phyloP scores from a whole-genome alignment of 2,888 invertebrate genomes.

The Dasysyrphus tricinctus region DNA sequence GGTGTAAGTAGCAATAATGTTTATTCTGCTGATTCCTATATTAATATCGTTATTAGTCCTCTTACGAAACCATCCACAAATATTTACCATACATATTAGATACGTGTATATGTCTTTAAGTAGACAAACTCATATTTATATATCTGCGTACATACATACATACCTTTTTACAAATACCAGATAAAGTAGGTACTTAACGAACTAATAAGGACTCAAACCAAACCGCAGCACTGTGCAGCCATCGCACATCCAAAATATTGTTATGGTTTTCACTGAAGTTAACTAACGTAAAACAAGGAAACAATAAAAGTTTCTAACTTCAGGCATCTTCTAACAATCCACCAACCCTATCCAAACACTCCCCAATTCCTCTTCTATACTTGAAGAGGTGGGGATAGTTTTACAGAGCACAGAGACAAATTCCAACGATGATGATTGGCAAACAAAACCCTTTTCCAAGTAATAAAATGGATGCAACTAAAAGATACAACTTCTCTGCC shows the following conservation, averaged over 20 bases:
- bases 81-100: too few species aligned
- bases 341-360: neutral
- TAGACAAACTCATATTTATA: too few species aligned
- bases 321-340: conserved; percentile 21
- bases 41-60: too few species aligned
- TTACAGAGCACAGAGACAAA: conserved; percentile 35
- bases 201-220: conserved; percentile 26
- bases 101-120: too few species aligned
- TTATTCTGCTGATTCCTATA: too few species aligned
- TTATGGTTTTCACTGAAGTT: conserved; percentile 31
- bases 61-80: too few species aligned
- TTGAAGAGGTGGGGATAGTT: conserved; percentile 1
- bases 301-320: conserved; percentile 59
- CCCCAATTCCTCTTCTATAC: neutral
- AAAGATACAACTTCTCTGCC: conserved; percentile 30
- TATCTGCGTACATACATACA: too few species aligned
- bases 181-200: conserved; percentile 33
- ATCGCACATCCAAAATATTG: conserved; percentile 22
- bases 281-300: conserved; percentile 39
- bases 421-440: conserved; percentile 66
- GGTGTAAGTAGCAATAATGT: too few species aligned
- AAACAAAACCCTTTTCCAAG: conserved; percentile 60
- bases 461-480: conserved; percentile 56
- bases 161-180: neutral
- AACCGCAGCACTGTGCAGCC: neutral